These are phyloP conservation scores for Palythoa grandiflora DNA, from an alignment of 92 coral and sea anemone genomes.

Conservation along the genomic window DNA sequence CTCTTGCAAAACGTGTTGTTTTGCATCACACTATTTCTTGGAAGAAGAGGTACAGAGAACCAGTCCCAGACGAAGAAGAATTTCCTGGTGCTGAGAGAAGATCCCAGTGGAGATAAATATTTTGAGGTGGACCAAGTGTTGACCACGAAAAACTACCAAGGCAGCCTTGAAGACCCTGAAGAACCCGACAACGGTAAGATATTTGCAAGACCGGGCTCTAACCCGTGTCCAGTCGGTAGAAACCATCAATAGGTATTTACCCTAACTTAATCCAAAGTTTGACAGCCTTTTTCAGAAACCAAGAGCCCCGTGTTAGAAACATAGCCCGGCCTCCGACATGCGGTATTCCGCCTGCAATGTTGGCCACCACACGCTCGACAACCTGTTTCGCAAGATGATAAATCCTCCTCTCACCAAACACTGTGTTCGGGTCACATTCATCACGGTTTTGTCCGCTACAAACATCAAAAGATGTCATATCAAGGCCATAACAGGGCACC, in stretches of 20 bases:
- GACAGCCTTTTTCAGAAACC: constrained; percentile 65
- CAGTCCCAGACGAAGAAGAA: constrained; percentile 52
- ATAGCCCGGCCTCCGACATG: constrained; percentile 48
- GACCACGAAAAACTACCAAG: constrained; percentile 71
- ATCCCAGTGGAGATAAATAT: constrained; percentile 42
- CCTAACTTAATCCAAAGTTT: constrained; percentile 51
- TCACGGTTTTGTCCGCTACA: constrained; percentile 28
- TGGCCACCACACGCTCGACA: constrained; percentile 42
- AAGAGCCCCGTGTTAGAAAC: constrained; percentile 45
- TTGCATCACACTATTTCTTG: constrained; percentile 54
- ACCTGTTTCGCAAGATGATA: constrained; percentile 6
- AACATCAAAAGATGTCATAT: constrained; percentile 41
- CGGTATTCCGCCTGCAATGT: background rate
- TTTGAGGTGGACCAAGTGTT: constrained; percentile 48
- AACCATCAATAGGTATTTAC: constrained; percentile 53
- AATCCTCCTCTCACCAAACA: constrained; percentile 46
- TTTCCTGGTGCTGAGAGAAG: constrained; percentile 53
- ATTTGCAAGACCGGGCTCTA: constrained; percentile 59
- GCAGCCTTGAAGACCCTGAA: constrained; percentile 58
- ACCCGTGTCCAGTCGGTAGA: constrained; percentile 53
- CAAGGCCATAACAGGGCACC: constrained; percentile 48
- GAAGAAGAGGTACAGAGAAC: constrained; percentile 68
- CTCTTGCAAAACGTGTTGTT: background rate
- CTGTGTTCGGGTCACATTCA: constrained; percentile 41
- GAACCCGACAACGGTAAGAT: constrained; percentile 64